Conservation (phyloP, 2,797 vertebrate species). For the Parambassis ranga region DNA sequence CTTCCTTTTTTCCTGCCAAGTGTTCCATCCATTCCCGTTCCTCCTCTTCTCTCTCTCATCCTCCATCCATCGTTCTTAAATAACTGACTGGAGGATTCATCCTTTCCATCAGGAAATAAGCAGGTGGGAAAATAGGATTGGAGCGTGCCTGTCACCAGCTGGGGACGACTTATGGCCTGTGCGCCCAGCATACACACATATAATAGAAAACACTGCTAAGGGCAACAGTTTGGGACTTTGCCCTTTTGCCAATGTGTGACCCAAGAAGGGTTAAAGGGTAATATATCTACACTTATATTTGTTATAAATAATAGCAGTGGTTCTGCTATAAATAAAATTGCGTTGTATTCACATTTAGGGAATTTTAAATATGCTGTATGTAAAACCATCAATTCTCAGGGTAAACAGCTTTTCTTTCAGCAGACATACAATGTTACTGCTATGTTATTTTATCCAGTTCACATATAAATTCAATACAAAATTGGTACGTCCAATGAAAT, state of each 20-base stretch:
- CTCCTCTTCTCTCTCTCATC: neutral
- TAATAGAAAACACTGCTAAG: constrained; percentile 8
- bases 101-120: constrained; percentile 82
- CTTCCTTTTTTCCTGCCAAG: neutral
- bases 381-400: neutral
- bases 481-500: neutral
- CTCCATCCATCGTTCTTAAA: constrained; percentile 80
- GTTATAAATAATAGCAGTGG: no score
- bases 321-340: no score
- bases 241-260: neutral
- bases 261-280: neutral
- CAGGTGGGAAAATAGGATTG: constrained; percentile 81
- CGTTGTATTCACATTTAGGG: no score
- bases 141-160: constrained; percentile 75
- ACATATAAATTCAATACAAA: no score
- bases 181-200: constrained; percentile 36
- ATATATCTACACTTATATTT: no score
- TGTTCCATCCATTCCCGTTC: neutral
- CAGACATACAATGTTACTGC: no score
- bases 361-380: no score
- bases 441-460: no score
- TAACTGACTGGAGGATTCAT: constrained; percentile 84
- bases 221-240: neutral
- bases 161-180: constrained; percentile 66
- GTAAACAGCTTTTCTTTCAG: neutral